Conservation (phyloP, 2,113 vertebrate species). For the Ibidorhyncha struthersii region DNA sequence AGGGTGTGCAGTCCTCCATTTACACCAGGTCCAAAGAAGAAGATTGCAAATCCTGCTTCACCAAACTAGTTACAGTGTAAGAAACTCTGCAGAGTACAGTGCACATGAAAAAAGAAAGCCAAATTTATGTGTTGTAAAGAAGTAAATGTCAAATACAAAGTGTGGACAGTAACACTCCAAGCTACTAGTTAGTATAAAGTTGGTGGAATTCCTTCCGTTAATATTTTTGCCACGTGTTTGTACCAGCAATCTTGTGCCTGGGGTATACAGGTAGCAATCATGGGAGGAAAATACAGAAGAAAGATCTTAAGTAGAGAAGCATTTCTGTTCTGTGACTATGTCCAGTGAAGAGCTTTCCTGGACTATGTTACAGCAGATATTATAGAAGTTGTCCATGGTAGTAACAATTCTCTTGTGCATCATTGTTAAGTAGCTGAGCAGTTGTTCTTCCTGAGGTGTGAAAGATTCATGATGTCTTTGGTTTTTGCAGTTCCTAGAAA, state of each 20-base stretch:
- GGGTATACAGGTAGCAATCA: not conserved
- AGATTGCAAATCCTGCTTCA: not conserved
- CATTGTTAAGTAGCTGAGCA: not conserved
- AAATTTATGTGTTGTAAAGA: not conserved
- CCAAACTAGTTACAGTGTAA: not conserved
- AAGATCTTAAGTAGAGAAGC: rapidly evolving
- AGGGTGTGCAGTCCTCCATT: not conserved
- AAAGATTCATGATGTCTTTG: not conserved
- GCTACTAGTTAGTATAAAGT: not conserved
- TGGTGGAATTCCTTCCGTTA: not conserved
- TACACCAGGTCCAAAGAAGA: not conserved
- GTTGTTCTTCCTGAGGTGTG: not conserved
- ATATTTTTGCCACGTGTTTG: not conserved
- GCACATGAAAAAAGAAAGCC: not conserved
- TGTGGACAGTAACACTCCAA: not conserved
- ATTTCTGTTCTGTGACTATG: not conserved
- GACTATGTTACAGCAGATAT: not conserved
- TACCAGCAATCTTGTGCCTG: not conserved
- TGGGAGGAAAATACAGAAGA: not conserved
- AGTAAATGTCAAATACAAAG: not conserved
- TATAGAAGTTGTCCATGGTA: not conserved
- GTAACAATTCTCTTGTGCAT: not conserved
- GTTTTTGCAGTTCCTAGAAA: not conserved
- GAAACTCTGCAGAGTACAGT: not conserved
- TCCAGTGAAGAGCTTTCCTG: not conserved